A percentile compares a stretch with the other conserved stretches of the same genome.
phyloP scores from a whole-genome alignment of 2,888 invertebrate genomes.

The Leucophenga montana region DNA sequence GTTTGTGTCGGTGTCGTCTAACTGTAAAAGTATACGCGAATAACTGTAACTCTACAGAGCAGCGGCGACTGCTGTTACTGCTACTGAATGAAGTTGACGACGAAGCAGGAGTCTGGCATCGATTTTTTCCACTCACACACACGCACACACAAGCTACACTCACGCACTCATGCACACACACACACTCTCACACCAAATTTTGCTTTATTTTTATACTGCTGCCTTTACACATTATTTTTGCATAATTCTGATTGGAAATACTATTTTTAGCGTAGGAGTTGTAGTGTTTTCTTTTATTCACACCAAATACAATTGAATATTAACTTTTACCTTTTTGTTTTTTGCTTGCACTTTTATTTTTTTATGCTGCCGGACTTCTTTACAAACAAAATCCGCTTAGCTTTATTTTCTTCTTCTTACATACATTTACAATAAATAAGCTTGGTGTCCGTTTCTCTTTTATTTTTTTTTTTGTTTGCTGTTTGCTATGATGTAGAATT shows the following conservation, averaged over 20 bases:
- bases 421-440: too few relatives aligned
- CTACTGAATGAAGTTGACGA: conserved; percentile 62
- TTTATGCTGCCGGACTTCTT: not conserved
- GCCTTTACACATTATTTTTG: conserved; percentile 47
- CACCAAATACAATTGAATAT: conserved; percentile 42
- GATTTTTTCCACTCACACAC: conserved; percentile 61
- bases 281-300: conserved; percentile 5
- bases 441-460: too few relatives aligned
- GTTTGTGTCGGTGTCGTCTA: conserved; percentile 23
- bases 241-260: conserved; percentile 44
- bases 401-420: not conserved
- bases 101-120: conserved; percentile 61
- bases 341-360: conserved; percentile 31
- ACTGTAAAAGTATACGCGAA: conserved; percentile 26
- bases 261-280: conserved; percentile 49
- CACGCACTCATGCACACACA: conserved; percentile 29
- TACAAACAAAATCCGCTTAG: not conserved
- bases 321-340: conserved; percentile 43
- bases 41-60: conserved; percentile 18
- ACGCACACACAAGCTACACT: conserved; percentile 41
- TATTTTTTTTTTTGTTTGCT: too few relatives aligned
- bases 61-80: conserved; percentile 29
- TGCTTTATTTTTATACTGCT: not conserved
- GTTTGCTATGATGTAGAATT: too few relatives aligned
- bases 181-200: too few relatives aligned